Evolutionary conservation across 2,888 invertebrate species (phyloP), one percentile per base, ranked within the genome.

Genomic region (Ischnura elegans): DNA sequence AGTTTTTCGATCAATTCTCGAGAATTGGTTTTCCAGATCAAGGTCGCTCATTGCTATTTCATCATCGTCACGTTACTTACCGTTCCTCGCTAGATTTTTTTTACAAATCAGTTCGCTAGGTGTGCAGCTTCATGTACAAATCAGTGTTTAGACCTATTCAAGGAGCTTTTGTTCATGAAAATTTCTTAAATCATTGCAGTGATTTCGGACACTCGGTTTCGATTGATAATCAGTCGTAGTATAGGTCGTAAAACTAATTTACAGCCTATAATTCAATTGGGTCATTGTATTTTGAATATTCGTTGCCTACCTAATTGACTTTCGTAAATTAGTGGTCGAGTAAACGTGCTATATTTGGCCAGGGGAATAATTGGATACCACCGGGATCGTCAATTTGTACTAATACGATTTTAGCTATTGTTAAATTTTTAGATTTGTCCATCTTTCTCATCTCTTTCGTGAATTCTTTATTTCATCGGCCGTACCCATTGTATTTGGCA

Each of bases 1-100:
- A 61, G 61, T 61, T 61, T 61, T 61, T 61, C 61, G 61, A 61
- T 25, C 61, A 61, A n/a, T 61, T 61, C 61, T 61, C 61, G 61
- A 25, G 61, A 61, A 13, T 61, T 16, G 61, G 25, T 61, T 61
- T 61, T 61, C 25, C 61, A 61, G 61, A 61, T 61, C 61, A 61
- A 61, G 61, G 61, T 61, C 61, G 61, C 61, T 61, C n/a, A 61
- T 61, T 61, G 19, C 61, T 61, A 16, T 61, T 61, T 61, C 61
- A 61, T 25, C 61, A 61, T 61, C 61, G 25, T 25, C n/a, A 25
- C 61, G 61, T 61, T 2, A n/a, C 25, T 61, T 2, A n/a, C 25
- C 25, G 25, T 61, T 61, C 61, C 61, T n/a, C n/a, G 8, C 51
- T 51, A n/a, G n/a, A n/a, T 21, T 61, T 61, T 61, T 61, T 61